These are phyloP conservation scores for Bombus waltoni DNA, from an alignment of 1,140 invertebrate genomes.

Conservation along the genomic window DNA sequence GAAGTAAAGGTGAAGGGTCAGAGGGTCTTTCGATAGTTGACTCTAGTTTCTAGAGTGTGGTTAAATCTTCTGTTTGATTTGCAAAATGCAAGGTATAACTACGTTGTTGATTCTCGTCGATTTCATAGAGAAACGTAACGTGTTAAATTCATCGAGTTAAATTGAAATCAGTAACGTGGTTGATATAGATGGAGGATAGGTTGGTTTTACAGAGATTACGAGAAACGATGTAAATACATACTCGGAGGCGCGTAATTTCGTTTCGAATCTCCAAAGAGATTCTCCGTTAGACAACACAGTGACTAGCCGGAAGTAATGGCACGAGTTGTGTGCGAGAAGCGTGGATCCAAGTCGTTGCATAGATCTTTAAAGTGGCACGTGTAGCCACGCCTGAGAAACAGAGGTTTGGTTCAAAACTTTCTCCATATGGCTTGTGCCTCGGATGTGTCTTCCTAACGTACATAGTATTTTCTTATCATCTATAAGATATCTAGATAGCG, in stretches of 20 bases:
- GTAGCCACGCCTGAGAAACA: conserved; percentile 29
- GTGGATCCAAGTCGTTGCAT: conserved; percentile 25
- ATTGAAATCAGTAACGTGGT: neutral
- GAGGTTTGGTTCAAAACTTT: conserved; percentile 31
- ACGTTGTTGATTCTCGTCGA: neutral
- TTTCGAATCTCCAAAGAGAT: neutral
- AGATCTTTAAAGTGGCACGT: conserved; percentile 47
- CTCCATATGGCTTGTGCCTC: too few species aligned
- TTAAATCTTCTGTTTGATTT: neutral
- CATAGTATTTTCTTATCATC: neutral
- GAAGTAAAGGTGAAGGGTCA: neutral
- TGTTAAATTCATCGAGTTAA: neutral
- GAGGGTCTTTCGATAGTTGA: neutral
- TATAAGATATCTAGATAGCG: neutral
- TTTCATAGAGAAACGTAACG: neutral
- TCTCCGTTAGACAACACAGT: neutral
- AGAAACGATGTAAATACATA: neutral
- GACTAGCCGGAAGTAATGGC: conserved; percentile 39
- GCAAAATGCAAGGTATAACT: neutral
- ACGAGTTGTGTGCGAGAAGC: conserved; percentile 45
- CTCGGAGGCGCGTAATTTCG: conserved; percentile 8
- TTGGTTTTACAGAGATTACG: conserved; percentile 11
- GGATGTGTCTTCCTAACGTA: neutral
- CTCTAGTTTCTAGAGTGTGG: neutral
- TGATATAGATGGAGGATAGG: neutral